phyloP scores from a whole-genome alignment of 2,113 vertebrate species.

The Psilopsiagon aurifrons region DNA sequence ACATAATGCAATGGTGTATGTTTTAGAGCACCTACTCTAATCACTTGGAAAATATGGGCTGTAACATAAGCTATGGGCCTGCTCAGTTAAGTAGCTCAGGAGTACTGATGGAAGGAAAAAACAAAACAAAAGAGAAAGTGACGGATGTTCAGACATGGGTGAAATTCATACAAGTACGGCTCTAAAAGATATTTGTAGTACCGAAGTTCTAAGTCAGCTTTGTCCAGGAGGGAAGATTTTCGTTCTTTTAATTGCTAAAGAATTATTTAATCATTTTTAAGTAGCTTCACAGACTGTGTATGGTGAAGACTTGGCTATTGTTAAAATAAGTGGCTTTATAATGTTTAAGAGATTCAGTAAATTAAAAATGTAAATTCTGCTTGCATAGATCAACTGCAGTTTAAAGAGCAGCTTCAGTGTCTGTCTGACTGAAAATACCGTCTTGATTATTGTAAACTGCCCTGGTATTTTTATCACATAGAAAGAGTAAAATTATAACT shows the following conservation, averaged over 20 bases:
- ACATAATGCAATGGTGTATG: too few relatives aligned
- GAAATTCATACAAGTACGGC: not conserved
- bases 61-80: not conserved
- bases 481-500: not conserved
- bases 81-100: not conserved
- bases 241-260: not conserved
- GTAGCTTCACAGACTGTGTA: not conserved
- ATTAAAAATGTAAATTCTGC: slow-evolving; percentile 17
- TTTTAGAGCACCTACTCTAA: not conserved
- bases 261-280: slow-evolving; percentile 22
- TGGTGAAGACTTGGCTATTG: not conserved
- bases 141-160: not conserved
- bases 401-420: not conserved
- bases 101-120: not conserved
- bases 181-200: not conserved
- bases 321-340: slow-evolving; percentile 32
- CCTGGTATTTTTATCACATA: not conserved
- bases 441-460: not conserved
- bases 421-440: not conserved
- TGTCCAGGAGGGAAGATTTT: not conserved
- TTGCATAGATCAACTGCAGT: not conserved
- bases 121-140: not conserved
- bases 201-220: not conserved
- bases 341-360: not conserved
- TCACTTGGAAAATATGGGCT: not conserved